A percentile compares a stretch with the other conserved stretches of the same genome.
Evolutionary conservation across 2,113 vertebrate genomes (phyloP).

Genomic region (Fregata magnificens): DNA sequence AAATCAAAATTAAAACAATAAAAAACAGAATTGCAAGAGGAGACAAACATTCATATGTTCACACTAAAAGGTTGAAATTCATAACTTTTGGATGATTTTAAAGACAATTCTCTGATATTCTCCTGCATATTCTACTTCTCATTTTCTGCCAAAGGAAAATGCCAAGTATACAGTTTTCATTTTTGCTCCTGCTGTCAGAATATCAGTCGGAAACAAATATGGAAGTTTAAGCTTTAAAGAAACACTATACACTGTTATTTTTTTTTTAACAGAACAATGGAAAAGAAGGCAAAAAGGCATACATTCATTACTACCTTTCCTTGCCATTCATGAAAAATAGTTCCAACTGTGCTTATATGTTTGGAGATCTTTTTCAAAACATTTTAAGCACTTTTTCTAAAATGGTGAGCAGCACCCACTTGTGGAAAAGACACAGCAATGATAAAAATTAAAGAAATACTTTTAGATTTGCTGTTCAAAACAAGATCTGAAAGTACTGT

Average conservation of each 20-base stretch:
- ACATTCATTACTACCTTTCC: not conserved
- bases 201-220: not conserved
- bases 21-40: not conserved
- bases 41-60: not conserved
- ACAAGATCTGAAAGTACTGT: not conserved
- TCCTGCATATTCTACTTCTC: not conserved
- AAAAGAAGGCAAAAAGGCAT: not conserved
- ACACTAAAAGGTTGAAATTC: not conserved
- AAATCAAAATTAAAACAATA: not conserved
- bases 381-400: not conserved
- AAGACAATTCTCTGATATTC: not conserved
- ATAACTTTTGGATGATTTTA: not conserved
- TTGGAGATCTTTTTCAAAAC: not conserved
- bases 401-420: not conserved
- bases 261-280: not conserved
- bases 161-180: not conserved
- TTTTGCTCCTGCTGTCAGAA: not conserved
- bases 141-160: not conserved
- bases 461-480: not conserved
- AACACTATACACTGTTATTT: not conserved
- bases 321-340: not conserved
- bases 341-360: not conserved
- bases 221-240: not conserved
- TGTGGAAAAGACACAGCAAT: not conserved
- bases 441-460: not conserved